phyloP scores from a whole-genome alignment of 2,113 vertebrate genomes.

The Elaphurus davidianus region DNA sequence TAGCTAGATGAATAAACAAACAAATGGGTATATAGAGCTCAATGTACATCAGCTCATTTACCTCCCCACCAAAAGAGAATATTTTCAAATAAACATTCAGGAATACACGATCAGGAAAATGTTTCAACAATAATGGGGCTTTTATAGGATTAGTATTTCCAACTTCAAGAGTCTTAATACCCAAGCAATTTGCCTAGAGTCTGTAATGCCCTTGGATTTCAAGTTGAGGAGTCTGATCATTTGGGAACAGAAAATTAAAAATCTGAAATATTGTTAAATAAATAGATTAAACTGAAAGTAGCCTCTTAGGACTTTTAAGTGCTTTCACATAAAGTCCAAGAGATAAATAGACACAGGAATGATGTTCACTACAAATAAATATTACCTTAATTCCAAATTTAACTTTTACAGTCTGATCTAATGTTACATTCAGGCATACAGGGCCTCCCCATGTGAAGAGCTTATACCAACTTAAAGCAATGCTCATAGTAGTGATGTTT shows the following conservation, averaged over 20 bases:
- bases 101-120: slow-evolving; percentile 28
- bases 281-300: slow-evolving; percentile 57
- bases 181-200: slow-evolving; percentile 47
- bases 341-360: slow-evolving; percentile 10
- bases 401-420: slow-evolving; percentile 57
- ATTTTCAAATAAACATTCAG: slow-evolving; percentile 51
- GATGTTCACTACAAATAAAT: slow-evolving; percentile 30
- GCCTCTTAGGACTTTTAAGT: slow-evolving; percentile 40
- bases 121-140: slow-evolving; percentile 29
- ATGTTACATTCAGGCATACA: slow-evolving; percentile 30
- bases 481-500: neutral
- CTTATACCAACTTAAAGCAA: neutral
- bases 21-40: neutral
- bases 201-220: slow-evolving; percentile 48
- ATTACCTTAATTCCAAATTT: slow-evolving; percentile 62
- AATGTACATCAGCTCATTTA: slow-evolving; percentile 18
- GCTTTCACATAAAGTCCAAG: slow-evolving; percentile 33
- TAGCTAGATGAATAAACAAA: slow-evolving; percentile 3
- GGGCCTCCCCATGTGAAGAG: neutral
- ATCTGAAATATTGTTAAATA: slow-evolving; percentile 41
- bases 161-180: slow-evolving; percentile 50
- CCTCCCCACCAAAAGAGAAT: neutral
- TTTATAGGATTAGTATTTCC: slow-evolving; percentile 51
- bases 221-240: slow-evolving; percentile 34
- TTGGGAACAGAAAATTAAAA: slow-evolving; percentile 65